These are phyloP conservation scores for Triplophysa dalaica DNA, from an alignment of 2,113 vertebrate genomes.

Conservation along the genomic window DNA sequence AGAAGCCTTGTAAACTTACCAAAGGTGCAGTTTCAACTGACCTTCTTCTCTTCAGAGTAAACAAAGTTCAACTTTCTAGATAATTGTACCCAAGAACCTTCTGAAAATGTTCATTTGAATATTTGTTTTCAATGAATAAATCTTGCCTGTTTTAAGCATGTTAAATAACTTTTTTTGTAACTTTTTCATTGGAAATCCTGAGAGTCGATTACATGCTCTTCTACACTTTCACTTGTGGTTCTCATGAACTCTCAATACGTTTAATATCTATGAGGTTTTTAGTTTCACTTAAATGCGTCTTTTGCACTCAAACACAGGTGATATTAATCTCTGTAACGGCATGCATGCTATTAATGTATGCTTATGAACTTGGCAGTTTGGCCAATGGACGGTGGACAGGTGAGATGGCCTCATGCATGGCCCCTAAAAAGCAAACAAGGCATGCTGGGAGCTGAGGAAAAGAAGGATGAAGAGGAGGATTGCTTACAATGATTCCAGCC, in stretches of 20 bases:
- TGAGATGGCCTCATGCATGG: slow-evolving; percentile 49
- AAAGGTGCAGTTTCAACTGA: not conserved
- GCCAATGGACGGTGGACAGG: slow-evolving; percentile 4
- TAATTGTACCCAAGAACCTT: not conserved
- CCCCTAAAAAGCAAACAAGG: slow-evolving; percentile 32
- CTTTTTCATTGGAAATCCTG: not conserved
- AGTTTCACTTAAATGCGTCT: not conserved
- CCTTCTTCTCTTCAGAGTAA: not conserved
- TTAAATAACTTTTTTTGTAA: not conserved
- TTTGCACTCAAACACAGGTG: not conserved
- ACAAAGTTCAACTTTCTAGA: not conserved
- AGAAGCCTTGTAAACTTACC: not conserved
- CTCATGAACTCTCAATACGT: not conserved
- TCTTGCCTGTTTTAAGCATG: not conserved
- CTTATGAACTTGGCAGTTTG: slow-evolving; percentile 12
- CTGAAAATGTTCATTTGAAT: not conserved
- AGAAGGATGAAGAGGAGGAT: slow-evolving; percentile 41
- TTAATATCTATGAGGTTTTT: not conserved
- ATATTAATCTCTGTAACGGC: not conserved
- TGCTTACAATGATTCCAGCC: slow-evolving; percentile 98
- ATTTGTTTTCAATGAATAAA: not conserved
- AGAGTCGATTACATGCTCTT: not conserved
- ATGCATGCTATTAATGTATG: not conserved
- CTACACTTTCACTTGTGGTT: not conserved
- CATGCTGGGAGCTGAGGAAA: slow-evolving; percentile 50